Evolutionary conservation across 1,140 invertebrate genomes (phyloP).

Genomic region (Drosophila melanica): DNA sequence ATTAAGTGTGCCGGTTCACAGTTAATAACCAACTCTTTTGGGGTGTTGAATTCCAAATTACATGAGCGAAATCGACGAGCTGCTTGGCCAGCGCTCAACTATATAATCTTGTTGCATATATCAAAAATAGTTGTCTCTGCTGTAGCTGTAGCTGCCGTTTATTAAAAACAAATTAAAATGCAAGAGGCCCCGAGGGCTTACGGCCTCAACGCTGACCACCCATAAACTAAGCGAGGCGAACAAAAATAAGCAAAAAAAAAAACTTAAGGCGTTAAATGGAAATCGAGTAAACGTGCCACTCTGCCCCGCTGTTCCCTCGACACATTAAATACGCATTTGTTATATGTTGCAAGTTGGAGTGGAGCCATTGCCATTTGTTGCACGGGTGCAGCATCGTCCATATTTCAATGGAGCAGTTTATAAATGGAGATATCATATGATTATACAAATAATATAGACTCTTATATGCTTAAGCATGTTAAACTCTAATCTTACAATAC

Average conservation of each 20-base stretch:
- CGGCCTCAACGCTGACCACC: slow-evolving; percentile 75
- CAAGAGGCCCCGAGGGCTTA: slow-evolving; percentile 66
- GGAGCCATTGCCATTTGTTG: slow-evolving; percentile 44
- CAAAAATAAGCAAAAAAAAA: slow-evolving; percentile 41
- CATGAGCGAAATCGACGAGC: slow-evolving; percentile 53
- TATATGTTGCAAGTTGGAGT: slow-evolving; percentile 69
- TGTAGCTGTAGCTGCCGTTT: slow-evolving; percentile 53
- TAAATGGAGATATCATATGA: no score
- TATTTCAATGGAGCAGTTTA: slow-evolving; percentile 58
- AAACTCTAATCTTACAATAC: no score
- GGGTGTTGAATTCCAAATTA: slow-evolving; percentile 81
- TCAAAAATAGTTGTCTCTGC: slow-evolving; percentile 47
- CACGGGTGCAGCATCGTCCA: slow-evolving; percentile 47
- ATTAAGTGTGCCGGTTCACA: slow-evolving; percentile 57
- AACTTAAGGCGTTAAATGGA: slow-evolving; percentile 75
- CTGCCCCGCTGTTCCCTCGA: slow-evolving; percentile 39
- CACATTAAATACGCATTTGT: slow-evolving; percentile 81
- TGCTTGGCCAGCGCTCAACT: slow-evolving; percentile 31
- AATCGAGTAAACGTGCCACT: slow-evolving; percentile 56
- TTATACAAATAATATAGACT: no score
- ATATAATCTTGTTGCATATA: slow-evolving; percentile 78
- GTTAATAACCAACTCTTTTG: slow-evolving; percentile 56
- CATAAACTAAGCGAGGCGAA: slow-evolving; percentile 64
- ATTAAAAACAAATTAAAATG: slow-evolving; percentile 81
- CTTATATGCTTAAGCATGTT: no score